Evolutionary conservation across 2,797 vertebrate genomes (phyloP).

Genomic region (Thamnophis elegans): DNA sequence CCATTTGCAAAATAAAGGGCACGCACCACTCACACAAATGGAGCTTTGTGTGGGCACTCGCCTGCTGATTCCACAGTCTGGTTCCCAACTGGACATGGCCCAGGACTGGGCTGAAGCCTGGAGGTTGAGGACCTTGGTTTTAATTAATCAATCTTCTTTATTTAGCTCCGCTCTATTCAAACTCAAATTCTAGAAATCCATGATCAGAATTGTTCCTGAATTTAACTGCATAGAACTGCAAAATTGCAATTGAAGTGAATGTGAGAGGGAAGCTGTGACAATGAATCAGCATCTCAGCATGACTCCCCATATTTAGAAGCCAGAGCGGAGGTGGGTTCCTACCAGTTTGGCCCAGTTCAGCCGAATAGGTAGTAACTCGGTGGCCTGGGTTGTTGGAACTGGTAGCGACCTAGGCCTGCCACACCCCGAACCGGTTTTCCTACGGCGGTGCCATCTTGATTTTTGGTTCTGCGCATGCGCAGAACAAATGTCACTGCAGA

Average conservation of each 20-base stretch:
- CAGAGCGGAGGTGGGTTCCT: not conserved
- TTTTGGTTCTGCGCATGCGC: no score
- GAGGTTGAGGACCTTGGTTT: not conserved
- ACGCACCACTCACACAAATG: not conserved
- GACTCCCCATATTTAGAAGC: not conserved
- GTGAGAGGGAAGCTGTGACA: not conserved
- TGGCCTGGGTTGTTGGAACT: no score
- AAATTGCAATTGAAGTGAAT: not conserved
- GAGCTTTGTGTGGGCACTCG: not conserved
- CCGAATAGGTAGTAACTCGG: no score
- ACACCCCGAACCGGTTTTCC: no score
- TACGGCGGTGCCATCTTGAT: no score
- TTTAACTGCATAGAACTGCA: not conserved
- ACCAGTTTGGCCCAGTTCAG: no score
- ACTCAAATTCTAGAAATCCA: not conserved
- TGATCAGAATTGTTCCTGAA: not conserved
- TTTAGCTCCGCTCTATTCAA: not conserved
- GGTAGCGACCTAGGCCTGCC: no score
- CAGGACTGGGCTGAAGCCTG: not conserved
- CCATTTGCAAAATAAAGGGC: not conserved
- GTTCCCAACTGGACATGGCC: not conserved
- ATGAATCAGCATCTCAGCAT: not conserved
- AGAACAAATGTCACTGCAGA: no score
- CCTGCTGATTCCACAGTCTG: not conserved
- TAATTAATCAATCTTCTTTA: not conserved